phyloP scores from a whole-genome alignment of 2,888 invertebrate genomes.

The Tuta absoluta region DNA sequence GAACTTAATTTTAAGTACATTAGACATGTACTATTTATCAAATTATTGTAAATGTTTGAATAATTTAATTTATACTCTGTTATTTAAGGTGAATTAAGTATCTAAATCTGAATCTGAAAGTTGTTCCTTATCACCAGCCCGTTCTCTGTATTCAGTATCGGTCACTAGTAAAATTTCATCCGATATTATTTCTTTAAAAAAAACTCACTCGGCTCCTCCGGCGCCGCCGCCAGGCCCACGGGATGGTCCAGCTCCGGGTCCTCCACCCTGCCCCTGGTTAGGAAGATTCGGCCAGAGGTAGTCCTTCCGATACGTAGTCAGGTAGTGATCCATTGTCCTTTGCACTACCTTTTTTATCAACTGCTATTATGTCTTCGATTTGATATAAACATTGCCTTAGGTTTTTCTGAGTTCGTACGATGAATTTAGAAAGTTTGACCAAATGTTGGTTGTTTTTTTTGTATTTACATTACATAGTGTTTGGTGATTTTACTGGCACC shows the following conservation, averaged over 20 bases:
- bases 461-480: background rate
- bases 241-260: background rate
- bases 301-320: slow-evolving; percentile 83
- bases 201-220: background rate
- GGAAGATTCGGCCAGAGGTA: slow-evolving; percentile 82
- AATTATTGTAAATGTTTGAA: too few relatives aligned
- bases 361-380: too few relatives aligned
- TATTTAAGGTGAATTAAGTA: too few relatives aligned
- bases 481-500: background rate
- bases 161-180: too few relatives aligned
- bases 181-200: too few relatives aligned
- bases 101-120: too few relatives aligned
- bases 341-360: background rate
- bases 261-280: slow-evolving; percentile 36
- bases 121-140: too few relatives aligned
- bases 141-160: too few relatives aligned
- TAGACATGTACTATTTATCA: too few relatives aligned
- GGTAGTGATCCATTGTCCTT: slow-evolving; percentile 80
- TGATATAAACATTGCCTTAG: background rate
- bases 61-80: too few relatives aligned
- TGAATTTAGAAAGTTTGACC: background rate
- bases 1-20: too few relatives aligned
- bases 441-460: background rate
- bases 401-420: background rate
- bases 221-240: background rate